These are phyloP conservation scores for Condylura cristata DNA, from an alignment of 2,113 vertebrate genomes.

Conservation along the genomic window DNA sequence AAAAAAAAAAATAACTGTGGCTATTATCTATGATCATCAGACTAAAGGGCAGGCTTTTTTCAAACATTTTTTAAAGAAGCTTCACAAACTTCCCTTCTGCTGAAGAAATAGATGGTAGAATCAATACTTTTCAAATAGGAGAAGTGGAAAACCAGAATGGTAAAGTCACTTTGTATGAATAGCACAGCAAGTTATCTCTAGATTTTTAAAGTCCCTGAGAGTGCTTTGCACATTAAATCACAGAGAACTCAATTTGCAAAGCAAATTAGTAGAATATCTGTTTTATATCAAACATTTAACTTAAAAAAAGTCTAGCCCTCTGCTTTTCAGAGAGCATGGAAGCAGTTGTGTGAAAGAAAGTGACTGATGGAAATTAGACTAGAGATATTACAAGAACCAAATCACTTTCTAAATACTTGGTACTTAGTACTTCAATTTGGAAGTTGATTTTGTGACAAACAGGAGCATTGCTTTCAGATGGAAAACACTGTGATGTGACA, in stretches of 20 bases:
- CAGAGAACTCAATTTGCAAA: constrained; percentile 68
- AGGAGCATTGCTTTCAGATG: constrained; percentile 67
- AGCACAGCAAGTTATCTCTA: constrained; percentile 10
- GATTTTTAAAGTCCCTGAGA: constrained; percentile 54
- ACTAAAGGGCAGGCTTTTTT: not conserved
- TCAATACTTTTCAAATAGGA: not conserved
- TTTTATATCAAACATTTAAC: constrained; percentile 77
- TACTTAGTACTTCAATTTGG: constrained; percentile 75
- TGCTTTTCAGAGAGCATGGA: constrained; percentile 54
- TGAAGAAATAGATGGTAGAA: not conserved
- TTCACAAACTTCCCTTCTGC: not conserved
- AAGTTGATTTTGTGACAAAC: constrained; percentile 76
- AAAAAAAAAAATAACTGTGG: not conserved
- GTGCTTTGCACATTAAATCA: constrained; percentile 51
- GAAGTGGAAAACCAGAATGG: not conserved
- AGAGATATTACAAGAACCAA: constrained; percentile 56
- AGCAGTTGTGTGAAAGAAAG: constrained; percentile 58
- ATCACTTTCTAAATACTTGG: constrained; percentile 77
- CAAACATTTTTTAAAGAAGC: not conserved
- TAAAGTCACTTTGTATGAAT: constrained; percentile 23
- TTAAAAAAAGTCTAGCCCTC: constrained; percentile 64
- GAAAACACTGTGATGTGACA: constrained; percentile 63
- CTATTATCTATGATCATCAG: not conserved
- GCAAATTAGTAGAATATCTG: constrained; percentile 76
- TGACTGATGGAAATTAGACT: constrained; percentile 70